Evolutionary conservation across 2,888 invertebrate species (phyloP).

Genomic region (Phrixothrix hirtus): DNA sequence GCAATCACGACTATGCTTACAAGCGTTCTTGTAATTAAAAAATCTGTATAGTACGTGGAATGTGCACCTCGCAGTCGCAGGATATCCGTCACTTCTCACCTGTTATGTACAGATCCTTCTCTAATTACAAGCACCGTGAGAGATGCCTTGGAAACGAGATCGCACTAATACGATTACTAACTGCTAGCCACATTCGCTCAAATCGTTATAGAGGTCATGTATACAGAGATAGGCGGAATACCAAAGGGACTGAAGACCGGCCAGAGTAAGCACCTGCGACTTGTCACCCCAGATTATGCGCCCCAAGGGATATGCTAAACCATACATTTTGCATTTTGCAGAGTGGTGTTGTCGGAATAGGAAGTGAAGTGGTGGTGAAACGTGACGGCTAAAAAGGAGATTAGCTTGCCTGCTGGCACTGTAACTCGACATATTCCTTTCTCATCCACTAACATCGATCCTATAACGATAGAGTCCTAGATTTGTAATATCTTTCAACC

Average conservation of each 20-base stretch:
- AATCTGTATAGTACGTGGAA: too few relatives aligned
- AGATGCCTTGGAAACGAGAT: slow-evolving; percentile 49
- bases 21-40: too few relatives aligned
- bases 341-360: slow-evolving; percentile 40
- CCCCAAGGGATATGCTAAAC: slow-evolving; percentile 46
- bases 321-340: slow-evolving; percentile 50
- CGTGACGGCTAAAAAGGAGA: slow-evolving; percentile 32
- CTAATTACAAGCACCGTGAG: slow-evolving; percentile 44
- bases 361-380: slow-evolving; percentile 62
- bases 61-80: slow-evolving; percentile 29
- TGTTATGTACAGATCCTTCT: slow-evolving; percentile 28
- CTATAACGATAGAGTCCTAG: slow-evolving; percentile 4
- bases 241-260: slow-evolving; percentile 33
- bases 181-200: slow-evolving; percentile 28
- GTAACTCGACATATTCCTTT: slow-evolving; percentile 28
- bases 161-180: slow-evolving; percentile 49
- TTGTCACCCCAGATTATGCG: slow-evolving; percentile 51
- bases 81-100: slow-evolving; percentile 36
- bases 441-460: slow-evolving; percentile 21
- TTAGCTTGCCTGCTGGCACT: slow-evolving; percentile 30
- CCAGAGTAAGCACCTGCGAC: slow-evolving; percentile 52
- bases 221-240: slow-evolving; percentile 8
- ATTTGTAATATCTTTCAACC: slow-evolving; percentile 9
- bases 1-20: too few relatives aligned
- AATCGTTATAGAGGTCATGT: slow-evolving; percentile 2